These are phyloP conservation scores for Parnassius mnemosyne DNA, from an alignment of 2,888 invertebrate species.

Conservation along the genomic window DNA sequence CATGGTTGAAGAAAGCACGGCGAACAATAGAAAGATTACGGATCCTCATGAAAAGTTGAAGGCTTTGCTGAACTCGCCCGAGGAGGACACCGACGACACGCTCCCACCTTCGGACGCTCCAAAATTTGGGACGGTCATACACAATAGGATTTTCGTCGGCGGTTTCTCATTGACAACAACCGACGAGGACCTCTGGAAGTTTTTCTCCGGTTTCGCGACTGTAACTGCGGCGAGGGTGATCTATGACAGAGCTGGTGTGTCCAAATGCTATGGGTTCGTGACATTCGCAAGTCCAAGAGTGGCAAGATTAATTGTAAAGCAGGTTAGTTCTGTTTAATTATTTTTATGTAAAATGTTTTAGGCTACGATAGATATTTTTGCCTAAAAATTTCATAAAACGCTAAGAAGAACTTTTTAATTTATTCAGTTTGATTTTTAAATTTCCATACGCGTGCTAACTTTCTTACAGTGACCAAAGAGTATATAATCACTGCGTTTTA, in stretches of 20 bases:
- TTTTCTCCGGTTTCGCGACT: slow-evolving; percentile 94
- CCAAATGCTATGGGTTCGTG: slow-evolving; percentile 95
- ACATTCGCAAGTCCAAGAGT: slow-evolving; percentile 81
- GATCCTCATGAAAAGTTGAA: slow-evolving; percentile 75
- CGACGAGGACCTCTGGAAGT: slow-evolving; percentile 93
- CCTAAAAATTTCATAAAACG: too few species aligned
- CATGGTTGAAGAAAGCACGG: slow-evolving; percentile 70
- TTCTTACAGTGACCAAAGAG: too few species aligned
- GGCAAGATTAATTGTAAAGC: slow-evolving; percentile 74
- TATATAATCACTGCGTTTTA: too few species aligned
- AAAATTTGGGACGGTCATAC: slow-evolving; percentile 91
- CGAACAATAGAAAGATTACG: slow-evolving; percentile 60
- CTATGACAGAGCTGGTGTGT: slow-evolving; percentile 95
- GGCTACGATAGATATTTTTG: too few species aligned
- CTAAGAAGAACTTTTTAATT: too few species aligned
- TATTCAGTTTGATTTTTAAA: too few species aligned
- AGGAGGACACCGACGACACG: slow-evolving; percentile 69
- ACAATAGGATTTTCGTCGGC: slow-evolving; percentile 97
- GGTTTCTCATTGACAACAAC: slow-evolving; percentile 97
- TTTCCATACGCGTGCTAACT: too few species aligned
- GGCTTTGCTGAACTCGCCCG: slow-evolving; percentile 68
- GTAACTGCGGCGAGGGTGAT: slow-evolving; percentile 97
- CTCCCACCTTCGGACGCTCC: slow-evolving; percentile 74
- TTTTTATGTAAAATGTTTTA: too few species aligned
- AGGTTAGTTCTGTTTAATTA: slow-evolving; percentile 49